Percentiles rank a stretch among this genome's conserved stretches.
Evolutionary conservation across 92 coral and sea anemone genomes (phyloP).

Genomic region (Phenganax subtilis): DNA sequence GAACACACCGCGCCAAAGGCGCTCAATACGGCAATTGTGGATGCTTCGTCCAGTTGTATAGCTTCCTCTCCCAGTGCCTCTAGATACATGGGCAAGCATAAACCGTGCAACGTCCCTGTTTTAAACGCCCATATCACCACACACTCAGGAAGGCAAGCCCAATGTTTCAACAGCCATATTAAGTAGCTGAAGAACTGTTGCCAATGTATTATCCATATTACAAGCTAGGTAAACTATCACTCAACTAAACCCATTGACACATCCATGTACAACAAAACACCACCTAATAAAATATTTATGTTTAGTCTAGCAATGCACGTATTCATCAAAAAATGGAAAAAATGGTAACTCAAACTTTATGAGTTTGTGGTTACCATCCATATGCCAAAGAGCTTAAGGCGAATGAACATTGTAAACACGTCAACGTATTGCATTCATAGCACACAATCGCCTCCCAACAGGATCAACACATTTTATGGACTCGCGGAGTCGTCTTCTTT

Average conservation of each 20-base stretch:
- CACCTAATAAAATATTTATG: constrained; percentile 21
- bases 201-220: constrained; percentile 45
- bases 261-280: constrained; percentile 53
- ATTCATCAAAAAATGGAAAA: not conserved
- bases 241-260: constrained; percentile 56
- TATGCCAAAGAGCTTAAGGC: constrained; percentile 45
- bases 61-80: constrained; percentile 57
- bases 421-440: constrained; percentile 35
- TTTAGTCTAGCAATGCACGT: too few species aligned
- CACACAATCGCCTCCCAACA: constrained; percentile 45
- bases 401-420: constrained; percentile 50
- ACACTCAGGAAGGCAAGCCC: constrained; percentile 61
- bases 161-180: constrained; percentile 41
- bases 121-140: constrained; percentile 63
- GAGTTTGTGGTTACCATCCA: constrained; percentile 48
- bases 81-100: constrained; percentile 42
- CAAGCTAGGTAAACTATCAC: constrained; percentile 46
- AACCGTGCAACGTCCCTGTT: constrained; percentile 49
- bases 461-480: constrained; percentile 49
- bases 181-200: constrained; percentile 45
- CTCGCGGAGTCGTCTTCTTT: constrained; percentile 41
- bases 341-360: constrained; percentile 16
- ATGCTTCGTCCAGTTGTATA: constrained; percentile 48
- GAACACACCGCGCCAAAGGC: constrained; percentile 47
- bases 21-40: constrained; percentile 48